Conservation (phyloP, 1,140 invertebrate genomes). For the Schlechtendalia chinensis region DNA sequence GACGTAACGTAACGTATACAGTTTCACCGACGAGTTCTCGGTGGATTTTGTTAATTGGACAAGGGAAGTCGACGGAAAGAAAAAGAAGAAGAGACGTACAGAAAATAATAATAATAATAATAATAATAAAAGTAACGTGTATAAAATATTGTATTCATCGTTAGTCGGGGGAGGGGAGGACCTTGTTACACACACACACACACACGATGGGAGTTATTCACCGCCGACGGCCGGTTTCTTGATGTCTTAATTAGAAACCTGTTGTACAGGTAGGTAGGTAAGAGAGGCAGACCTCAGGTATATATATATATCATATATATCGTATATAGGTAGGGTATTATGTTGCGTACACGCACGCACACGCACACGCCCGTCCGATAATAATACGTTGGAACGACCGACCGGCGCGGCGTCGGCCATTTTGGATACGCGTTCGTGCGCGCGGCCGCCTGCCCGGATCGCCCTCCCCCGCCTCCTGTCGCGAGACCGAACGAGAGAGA, state of each 20-base stretch:
- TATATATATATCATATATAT: not conserved
- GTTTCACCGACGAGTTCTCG: not conserved
- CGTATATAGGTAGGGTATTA: too few species aligned
- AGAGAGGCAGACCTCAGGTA: not conserved
- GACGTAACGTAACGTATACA: not conserved
- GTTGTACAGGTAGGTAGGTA: slow-evolving; percentile 26
- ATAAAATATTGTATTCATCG: slow-evolving; percentile 18
- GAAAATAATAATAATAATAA: too few species aligned
- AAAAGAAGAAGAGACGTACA: not conserved
- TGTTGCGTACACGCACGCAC: not conserved
- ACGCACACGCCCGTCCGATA: slow-evolving; percentile 27
- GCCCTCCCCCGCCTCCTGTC: not conserved
- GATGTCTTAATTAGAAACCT: slow-evolving; percentile 50
- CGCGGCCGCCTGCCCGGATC: slow-evolving; percentile 10
- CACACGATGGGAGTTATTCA: slow-evolving; percentile 39
- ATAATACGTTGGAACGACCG: slow-evolving; percentile 20
- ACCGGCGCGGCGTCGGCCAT: slow-evolving; percentile 31
- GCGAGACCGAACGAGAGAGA: slow-evolving; percentile 2
- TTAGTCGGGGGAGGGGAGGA: slow-evolving; percentile 1
- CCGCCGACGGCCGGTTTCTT: slow-evolving; percentile 37
- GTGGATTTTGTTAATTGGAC: slow-evolving; percentile 45
- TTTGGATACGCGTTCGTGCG: slow-evolving; percentile 44
- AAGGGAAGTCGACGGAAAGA: not conserved
- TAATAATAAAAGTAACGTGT: slow-evolving; percentile 7
- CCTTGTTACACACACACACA: slow-evolving; percentile 45